A percentile compares a stretch with the other conserved stretches of the same genome.
phyloP scores from a whole-genome alignment of 2,113 vertebrate genomes.

The Corydoras sp. region DNA sequence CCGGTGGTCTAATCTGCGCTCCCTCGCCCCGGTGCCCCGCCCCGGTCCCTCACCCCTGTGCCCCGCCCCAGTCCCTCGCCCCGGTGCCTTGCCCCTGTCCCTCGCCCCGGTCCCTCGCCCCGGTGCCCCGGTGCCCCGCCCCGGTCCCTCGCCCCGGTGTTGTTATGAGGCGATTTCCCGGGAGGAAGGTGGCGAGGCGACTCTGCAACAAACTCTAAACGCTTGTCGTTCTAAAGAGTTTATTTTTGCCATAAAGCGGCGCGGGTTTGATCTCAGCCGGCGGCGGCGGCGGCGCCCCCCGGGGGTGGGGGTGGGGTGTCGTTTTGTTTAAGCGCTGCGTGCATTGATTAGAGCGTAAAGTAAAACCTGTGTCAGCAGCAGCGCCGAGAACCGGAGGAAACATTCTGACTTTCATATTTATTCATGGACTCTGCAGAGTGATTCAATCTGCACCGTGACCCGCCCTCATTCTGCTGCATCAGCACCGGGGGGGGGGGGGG shows the following conservation, averaged over 20 bases:
- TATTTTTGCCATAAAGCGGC: constrained; percentile 5
- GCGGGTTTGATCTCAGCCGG: constrained; percentile 12
- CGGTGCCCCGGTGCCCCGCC: too few relatives aligned
- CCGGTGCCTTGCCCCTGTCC: too few relatives aligned
- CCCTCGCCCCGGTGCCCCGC: too few relatives aligned
- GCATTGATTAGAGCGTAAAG: constrained; percentile 5
- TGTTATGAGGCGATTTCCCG: not conserved
- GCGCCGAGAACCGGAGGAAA: constrained; percentile 31
- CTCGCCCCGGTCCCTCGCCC: too few relatives aligned
- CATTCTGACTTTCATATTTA: constrained; percentile 25
- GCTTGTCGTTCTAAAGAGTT: constrained; percentile 4
- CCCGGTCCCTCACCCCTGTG: too few relatives aligned
- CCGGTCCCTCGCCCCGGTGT: too few relatives aligned
- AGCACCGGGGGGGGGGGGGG: constrained; percentile 3
- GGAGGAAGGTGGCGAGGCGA: not conserved
- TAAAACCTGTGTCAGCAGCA: constrained; percentile 2
- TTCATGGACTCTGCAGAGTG: constrained; percentile 9
- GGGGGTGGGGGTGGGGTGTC: not conserved
- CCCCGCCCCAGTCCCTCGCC: too few relatives aligned
- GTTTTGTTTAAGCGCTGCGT: constrained; percentile 10
- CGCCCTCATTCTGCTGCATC: constrained; percentile 21
- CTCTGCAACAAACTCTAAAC: constrained; percentile 4
- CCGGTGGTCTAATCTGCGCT: too few relatives aligned
- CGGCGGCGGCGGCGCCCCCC: not conserved
- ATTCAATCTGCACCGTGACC: constrained; percentile 3